Evolutionary conservation across 2,113 vertebrate species (phyloP).

Genomic region (Nycticebus coucang): DNA sequence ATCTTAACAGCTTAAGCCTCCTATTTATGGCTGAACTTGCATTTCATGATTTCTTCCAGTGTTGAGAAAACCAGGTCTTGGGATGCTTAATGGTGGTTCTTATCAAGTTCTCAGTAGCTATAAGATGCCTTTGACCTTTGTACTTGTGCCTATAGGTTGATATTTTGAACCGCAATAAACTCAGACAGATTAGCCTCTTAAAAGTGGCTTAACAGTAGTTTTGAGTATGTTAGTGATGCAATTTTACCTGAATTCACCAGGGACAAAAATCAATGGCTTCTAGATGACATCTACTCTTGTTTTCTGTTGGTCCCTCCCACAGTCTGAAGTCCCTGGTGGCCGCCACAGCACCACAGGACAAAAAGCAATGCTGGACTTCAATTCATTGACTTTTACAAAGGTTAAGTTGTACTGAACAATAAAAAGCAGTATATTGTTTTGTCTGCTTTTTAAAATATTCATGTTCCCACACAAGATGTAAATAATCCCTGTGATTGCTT

Average conservation of each 20-base stretch:
- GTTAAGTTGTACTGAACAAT: conserved; percentile 19
- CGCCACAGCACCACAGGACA: not conserved
- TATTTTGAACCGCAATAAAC: conserved; percentile 18
- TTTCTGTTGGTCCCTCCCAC: not conserved
- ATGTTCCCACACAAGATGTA: conserved; percentile 70
- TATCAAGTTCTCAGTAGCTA: not conserved
- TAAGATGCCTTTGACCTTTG: not conserved
- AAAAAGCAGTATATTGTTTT: conserved; percentile 42
- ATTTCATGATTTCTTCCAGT: not conserved
- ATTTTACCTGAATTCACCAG: conserved; percentile 48
- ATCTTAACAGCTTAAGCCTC: not conserved
- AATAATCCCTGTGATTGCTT: conserved; percentile 56
- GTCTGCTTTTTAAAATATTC: conserved; percentile 69
- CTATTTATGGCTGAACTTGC: not conserved
- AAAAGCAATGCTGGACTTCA: not conserved
- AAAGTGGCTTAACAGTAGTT: not conserved
- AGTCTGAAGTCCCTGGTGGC: not conserved
- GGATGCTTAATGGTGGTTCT: not conserved
- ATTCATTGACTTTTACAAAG: not conserved
- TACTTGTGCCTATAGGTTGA: not conserved
- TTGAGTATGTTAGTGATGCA: conserved; percentile 42
- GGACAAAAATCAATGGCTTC: conserved; percentile 32
- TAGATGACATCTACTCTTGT: not conserved
- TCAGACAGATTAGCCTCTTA: not conserved
- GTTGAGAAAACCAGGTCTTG: not conserved